These are phyloP conservation scores for Oncorhynchus nerka DNA, from an alignment of 2,113 vertebrate genomes.

Conservation along the genomic window DNA sequence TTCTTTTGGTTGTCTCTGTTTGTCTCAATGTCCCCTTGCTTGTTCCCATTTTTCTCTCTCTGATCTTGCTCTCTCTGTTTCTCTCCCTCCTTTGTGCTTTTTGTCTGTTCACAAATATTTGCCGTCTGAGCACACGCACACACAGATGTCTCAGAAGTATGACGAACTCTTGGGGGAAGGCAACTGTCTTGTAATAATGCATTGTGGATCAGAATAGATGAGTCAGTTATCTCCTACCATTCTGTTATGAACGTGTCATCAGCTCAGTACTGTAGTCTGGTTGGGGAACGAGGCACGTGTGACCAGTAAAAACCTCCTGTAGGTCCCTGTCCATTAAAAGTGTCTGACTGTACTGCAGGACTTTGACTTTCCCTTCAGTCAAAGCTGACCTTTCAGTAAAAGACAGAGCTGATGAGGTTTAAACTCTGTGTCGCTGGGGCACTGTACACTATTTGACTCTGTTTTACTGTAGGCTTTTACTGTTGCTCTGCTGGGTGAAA, in stretches of 20 bases:
- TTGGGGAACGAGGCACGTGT: neutral
- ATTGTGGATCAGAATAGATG: neutral
- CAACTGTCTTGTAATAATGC: neutral
- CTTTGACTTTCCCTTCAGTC: slow-evolving; percentile 8
- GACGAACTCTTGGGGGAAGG: neutral
- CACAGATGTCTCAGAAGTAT: neutral
- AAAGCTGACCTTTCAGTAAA: slow-evolving; percentile 17
- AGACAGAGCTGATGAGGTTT: slow-evolving; percentile 18
- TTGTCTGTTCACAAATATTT: neutral
- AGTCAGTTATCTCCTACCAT: neutral
- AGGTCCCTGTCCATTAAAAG: slow-evolving; percentile 1
- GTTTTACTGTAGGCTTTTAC: slow-evolving; percentile 22
- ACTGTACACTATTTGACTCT: neutral
- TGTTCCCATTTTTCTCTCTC: neutral
- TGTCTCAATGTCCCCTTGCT: neutral
- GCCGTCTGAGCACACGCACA: neutral
- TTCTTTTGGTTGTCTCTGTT: neutral
- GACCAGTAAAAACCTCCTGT: slow-evolving; percentile 14
- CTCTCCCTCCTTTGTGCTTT: neutral
- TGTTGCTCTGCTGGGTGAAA: neutral
- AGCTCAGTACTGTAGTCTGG: neutral
- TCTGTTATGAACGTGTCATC: neutral
- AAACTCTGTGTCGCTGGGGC: slow-evolving; percentile 15
- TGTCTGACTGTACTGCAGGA: neutral
- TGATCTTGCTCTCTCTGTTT: neutral